Evolutionary conservation across 2,888 invertebrate species (phyloP).

Genomic region (Synergus laeviventris): DNA sequence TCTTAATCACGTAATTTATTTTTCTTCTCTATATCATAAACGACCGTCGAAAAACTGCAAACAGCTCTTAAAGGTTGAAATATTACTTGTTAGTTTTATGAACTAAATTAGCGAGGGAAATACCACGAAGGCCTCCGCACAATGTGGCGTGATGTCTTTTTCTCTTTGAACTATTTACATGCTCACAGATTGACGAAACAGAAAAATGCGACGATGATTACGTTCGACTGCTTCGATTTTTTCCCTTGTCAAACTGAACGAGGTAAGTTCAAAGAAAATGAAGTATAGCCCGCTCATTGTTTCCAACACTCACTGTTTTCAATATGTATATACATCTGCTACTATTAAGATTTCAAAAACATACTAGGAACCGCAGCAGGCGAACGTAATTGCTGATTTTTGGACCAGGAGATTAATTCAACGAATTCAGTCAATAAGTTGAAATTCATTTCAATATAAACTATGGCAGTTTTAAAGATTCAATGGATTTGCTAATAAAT

Average conservation of each 20-base stretch:
- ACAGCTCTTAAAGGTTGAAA: slow-evolving; percentile 42
- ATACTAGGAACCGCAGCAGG: slow-evolving; percentile 26
- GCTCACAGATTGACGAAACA: slow-evolving; percentile 48
- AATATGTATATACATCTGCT: slow-evolving; percentile 14
- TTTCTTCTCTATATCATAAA: slow-evolving; percentile 43
- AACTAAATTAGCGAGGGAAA: slow-evolving; percentile 44
- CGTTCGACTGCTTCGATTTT: slow-evolving; percentile 29
- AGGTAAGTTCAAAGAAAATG: slow-evolving; percentile 31
- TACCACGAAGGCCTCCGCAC: slow-evolving; percentile 35
- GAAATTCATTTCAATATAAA: neutral
- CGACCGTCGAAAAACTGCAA: slow-evolving; percentile 41
- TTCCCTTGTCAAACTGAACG: neutral
- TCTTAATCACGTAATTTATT: slow-evolving; percentile 32
- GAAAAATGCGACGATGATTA: slow-evolving; percentile 37
- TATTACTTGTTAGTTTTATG: slow-evolving; percentile 43
- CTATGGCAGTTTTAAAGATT: neutral
- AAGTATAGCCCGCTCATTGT: neutral
- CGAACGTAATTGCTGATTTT: slow-evolving; percentile 38
- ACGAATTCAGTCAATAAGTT: neutral
- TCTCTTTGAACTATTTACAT: slow-evolving; percentile 53
- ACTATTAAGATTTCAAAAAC: neutral
- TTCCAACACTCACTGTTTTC: neutral
- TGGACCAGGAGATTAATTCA: neutral
- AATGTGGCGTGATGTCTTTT: slow-evolving; percentile 45
- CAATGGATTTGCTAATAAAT: neutral